These are phyloP conservation scores for Syrphus vitripennis DNA, from an alignment of 2,888 invertebrate genomes.

Conservation along the genomic window DNA sequence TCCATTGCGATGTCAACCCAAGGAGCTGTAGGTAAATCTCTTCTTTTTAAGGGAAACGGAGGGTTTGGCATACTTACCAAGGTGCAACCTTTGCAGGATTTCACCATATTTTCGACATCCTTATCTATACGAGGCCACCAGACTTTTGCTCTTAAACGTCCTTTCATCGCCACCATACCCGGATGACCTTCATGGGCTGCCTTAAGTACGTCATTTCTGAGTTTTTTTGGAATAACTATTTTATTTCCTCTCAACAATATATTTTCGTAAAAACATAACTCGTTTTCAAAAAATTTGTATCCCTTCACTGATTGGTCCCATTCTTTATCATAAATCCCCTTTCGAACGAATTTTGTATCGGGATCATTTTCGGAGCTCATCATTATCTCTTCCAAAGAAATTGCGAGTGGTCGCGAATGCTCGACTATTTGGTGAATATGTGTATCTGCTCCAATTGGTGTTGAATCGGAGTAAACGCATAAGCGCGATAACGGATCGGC, in stretches of 20 bases:
- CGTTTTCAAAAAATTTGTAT: slow-evolving; percentile 25
- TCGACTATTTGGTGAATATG: slow-evolving; percentile 15
- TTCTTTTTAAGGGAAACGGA: slow-evolving; percentile 22
- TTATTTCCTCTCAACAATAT: slow-evolving; percentile 15
- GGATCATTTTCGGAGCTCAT: slow-evolving; percentile 3
- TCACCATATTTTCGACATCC: slow-evolving; percentile 67
- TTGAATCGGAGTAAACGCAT: slow-evolving; percentile 2
- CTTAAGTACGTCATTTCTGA: slow-evolving; percentile 5
- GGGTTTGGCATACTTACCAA: slow-evolving; percentile 30
- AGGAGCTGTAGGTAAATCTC: slow-evolving; percentile 4
- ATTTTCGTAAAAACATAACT: slow-evolving; percentile 29
- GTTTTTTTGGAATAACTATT: slow-evolving; percentile 5
- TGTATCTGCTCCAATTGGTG: slow-evolving; percentile 13
- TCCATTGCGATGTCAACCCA: neutral
- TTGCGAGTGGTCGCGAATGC: slow-evolving; percentile 8
- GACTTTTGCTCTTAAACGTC: slow-evolving; percentile 76
- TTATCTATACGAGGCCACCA: slow-evolving; percentile 77
- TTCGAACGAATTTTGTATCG: neutral
- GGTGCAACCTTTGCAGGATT: slow-evolving; percentile 40
- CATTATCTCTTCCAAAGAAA: slow-evolving; percentile 16
- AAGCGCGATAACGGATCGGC: slow-evolving; percentile 74
- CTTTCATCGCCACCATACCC: slow-evolving; percentile 76
- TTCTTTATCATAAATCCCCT: slow-evolving; percentile 11
- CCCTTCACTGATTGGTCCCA: neutral
- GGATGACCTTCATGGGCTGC: slow-evolving; percentile 76